Evolutionary conservation across 2,888 invertebrate species (phyloP), one percentile per base, ranked within the genome.

Genomic region (Pterobdella sp.): DNA sequence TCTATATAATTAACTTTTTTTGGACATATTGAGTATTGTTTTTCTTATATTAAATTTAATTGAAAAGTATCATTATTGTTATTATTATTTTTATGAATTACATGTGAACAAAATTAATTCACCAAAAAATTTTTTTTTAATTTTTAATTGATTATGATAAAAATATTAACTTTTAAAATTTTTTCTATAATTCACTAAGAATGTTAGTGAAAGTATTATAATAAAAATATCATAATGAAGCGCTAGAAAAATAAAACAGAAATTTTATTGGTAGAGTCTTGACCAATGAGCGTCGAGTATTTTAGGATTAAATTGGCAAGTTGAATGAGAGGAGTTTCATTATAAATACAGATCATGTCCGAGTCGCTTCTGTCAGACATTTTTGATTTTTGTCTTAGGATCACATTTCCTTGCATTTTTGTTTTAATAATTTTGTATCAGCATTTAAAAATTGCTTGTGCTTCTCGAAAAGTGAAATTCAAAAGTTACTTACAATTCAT

Each of bases 301-400:
- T 73, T 67, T 74, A 76, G 78, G 52, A 73, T 73, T 73, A 64
- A 71, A 34, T 31, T 64, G 64, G 36, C 56, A 73, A 69, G 36
- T 63, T 42, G 69, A 66, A 90, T 91, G 90, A 89, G 91, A 92
- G 91, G 91, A 60, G 91, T 91, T 91, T 90, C 92, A 93, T 92
- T 94, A 93, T 93, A 93, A 90, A 93, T 91, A 90, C 91, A 90
- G 90, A 89, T 88, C 88, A 88, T 81, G 80, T 78, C 77, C 78
- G 74, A 79, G 74, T 77, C 79, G 77, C 77, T 79, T 79, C 80
- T 42, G 68, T 65, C 65, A 29, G 60, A 56, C 60, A 56, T 56
- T 56, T 56, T 65, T 65, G 34, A 34, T 35, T 35, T 65, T 65
- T 10, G 7, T 14, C 3, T 18, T 35, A 65, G n/a, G 22, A 7